Conservation (phyloP, 2,888 invertebrate genomes). For the Rhopalosiphum nymphaeae region DNA sequence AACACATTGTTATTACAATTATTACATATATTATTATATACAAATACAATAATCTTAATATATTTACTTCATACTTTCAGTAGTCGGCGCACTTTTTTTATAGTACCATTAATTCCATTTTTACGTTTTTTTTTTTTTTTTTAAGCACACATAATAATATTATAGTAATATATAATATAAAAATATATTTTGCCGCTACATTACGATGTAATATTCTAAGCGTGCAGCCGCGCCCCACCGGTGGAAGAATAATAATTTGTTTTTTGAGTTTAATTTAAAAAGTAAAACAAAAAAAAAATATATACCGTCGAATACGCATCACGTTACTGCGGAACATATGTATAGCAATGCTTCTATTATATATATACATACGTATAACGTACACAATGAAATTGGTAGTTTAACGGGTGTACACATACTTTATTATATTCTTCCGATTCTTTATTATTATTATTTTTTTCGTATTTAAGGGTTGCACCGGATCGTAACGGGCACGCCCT, state of each 20-base stretch:
- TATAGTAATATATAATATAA: not conserved
- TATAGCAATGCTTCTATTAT: not conserved
- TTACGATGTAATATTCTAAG: not conserved
- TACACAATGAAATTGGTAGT: not conserved
- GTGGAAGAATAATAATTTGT: conserved; percentile 32
- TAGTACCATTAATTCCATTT: not conserved
- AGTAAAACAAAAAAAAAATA: not conserved
- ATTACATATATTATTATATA: not conserved
- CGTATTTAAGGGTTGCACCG: conserved; percentile 1
- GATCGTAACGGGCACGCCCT: conserved; percentile 1
- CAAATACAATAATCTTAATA: not conserved
- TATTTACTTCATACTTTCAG: not conserved
- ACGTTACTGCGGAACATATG: not conserved
- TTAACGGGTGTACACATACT: conserved; percentile 13
- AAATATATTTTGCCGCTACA: not conserved
- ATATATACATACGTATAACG: not conserved
- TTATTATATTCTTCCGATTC: not conserved
- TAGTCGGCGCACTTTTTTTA: not conserved
- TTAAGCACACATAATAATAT: not conserved
- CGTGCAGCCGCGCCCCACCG: conserved; percentile 5
- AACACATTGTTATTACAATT: not conserved
- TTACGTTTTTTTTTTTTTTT: not conserved
- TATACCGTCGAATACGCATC: not conserved
- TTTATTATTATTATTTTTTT: not conserved
- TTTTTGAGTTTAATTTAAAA: conserved; percentile 31